Evolutionary conservation across 2,888 invertebrate species (phyloP).

Genomic region (Pyrochroa serraticornis): DNA sequence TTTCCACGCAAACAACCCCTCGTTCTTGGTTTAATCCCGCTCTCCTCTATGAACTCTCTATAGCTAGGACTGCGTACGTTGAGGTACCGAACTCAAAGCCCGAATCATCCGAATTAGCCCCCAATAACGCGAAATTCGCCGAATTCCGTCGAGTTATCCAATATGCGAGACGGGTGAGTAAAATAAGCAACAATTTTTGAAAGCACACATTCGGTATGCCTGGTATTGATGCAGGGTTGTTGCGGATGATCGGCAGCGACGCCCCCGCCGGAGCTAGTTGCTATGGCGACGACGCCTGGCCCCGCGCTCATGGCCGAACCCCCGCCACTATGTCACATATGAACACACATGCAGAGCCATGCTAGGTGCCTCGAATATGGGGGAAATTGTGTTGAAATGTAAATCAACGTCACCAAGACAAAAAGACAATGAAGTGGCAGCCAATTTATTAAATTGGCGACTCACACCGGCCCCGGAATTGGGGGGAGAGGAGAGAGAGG

Average conservation of each 20-base stretch:
- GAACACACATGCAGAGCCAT: slow-evolving; percentile 50
- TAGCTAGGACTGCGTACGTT: not conserved
- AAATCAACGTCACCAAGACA: too few relatives aligned
- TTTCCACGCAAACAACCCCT: not conserved
- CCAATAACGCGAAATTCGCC: slow-evolving; percentile 9
- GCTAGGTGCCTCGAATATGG: slow-evolving; percentile 23
- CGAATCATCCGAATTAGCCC: slow-evolving; percentile 2
- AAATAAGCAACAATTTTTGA: slow-evolving; percentile 35
- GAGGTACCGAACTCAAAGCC: not conserved
- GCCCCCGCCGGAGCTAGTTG: slow-evolving; percentile 53
- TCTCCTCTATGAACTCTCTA: not conserved
- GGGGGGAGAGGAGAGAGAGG: too few relatives aligned
- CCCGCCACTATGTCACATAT: slow-evolving; percentile 52
- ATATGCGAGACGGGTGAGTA: slow-evolving; percentile 15
- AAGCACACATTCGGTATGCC: slow-evolving; percentile 38
- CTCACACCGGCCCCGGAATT: too few relatives aligned
- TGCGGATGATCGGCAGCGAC: slow-evolving; percentile 57
- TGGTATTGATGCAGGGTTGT: slow-evolving; percentile 57
- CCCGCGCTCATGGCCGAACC: slow-evolving; percentile 30
- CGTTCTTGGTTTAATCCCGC: not conserved
- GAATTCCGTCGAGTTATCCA: slow-evolving; percentile 14
- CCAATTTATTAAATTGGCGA: too few relatives aligned
- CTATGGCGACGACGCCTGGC: slow-evolving; percentile 44
- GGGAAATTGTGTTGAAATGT: too few relatives aligned
- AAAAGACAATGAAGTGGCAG: too few relatives aligned